phyloP scores from a whole-genome alignment of 2,113 vertebrate species.

The Nasalis larvatus region DNA sequence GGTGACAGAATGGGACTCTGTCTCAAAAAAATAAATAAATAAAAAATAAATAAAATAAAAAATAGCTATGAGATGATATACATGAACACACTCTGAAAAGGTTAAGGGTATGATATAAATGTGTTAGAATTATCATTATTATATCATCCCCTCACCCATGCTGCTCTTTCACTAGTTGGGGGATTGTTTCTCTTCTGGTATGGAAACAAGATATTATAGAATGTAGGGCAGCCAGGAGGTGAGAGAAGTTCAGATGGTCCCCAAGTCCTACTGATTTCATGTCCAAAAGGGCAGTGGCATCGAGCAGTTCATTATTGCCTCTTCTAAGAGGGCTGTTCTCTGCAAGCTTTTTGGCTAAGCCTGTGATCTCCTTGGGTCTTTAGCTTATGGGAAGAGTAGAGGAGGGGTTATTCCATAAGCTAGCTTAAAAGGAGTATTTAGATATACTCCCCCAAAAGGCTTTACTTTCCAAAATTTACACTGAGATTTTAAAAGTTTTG shows the following conservation, averaged over 20 bases:
- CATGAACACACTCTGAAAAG: background rate
- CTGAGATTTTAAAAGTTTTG: conserved; percentile 5
- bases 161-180: background rate
- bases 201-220: background rate
- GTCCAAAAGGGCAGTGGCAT: background rate
- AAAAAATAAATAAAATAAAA: no score
- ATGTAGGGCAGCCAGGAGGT: background rate
- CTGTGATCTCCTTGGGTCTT: background rate
- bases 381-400: background rate
- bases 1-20: no score
- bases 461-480: conserved; percentile 34
- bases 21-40: no score
- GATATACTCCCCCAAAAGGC: background rate
- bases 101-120: background rate
- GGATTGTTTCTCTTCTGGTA: background rate
- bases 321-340: background rate
- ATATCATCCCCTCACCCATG: background rate
- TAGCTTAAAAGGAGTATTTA: background rate
- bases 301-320: background rate
- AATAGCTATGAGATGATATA: background rate
- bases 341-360: background rate
- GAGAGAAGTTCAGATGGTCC: background rate
- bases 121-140: background rate
- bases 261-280: background rate
- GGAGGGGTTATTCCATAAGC: background rate